A percentile compares a stretch with the other conserved stretches of the same genome.
phyloP scores from a whole-genome alignment of 2,888 invertebrate species.

The Heliconius sara region DNA sequence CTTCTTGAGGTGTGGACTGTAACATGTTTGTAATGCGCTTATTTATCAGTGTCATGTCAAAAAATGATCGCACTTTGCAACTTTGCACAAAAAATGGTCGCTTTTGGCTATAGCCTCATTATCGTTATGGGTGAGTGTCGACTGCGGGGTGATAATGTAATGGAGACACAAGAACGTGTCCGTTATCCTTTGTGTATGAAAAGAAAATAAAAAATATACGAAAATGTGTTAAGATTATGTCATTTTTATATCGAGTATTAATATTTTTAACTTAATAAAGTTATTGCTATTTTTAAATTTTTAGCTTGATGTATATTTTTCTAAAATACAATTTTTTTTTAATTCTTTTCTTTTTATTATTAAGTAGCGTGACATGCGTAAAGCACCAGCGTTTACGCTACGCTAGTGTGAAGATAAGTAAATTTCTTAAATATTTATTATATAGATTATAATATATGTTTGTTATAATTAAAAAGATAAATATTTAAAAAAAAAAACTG shows the following conservation, averaged over 20 bases:
- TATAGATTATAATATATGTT: too few relatives aligned
- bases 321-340: too few relatives aligned
- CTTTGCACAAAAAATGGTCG: constrained; percentile 27
- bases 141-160: constrained; percentile 27
- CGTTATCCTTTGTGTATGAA: not conserved
- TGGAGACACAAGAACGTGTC: not conserved
- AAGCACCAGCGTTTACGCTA: too few relatives aligned
- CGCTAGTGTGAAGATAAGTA: too few relatives aligned
- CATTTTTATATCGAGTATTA: too few relatives aligned
- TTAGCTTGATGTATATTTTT: too few relatives aligned
- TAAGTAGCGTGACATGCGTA: too few relatives aligned
- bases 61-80: constrained; percentile 35
- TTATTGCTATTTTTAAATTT: too few relatives aligned
- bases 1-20: constrained; percentile 35
- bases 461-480: not conserved
- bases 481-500: not conserved
- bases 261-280: too few relatives aligned
- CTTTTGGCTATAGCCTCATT: constrained; percentile 40
- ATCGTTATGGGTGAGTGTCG: constrained; percentile 31
- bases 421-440: too few relatives aligned
- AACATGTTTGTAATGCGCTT: constrained; percentile 36
- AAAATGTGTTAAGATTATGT: not conserved
- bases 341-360: too few relatives aligned
- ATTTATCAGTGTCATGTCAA: constrained; percentile 41
- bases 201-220: not conserved